These are phyloP conservation scores for Gibbula magus DNA, from an alignment of 2,888 invertebrate species.

Conservation along the genomic window DNA sequence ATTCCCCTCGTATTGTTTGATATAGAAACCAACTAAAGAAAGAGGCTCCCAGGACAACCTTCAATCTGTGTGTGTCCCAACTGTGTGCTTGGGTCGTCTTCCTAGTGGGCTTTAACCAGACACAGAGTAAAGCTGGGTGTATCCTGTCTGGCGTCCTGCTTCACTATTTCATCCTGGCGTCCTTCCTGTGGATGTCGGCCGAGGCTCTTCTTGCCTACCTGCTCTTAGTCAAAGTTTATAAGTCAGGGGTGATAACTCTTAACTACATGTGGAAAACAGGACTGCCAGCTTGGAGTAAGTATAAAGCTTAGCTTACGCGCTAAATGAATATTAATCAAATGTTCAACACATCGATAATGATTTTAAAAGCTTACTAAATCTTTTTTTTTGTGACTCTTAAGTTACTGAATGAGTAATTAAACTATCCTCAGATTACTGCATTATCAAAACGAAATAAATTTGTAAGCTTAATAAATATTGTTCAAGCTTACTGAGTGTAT, in stretches of 20 bases:
- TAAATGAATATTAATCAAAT: too few relatives aligned
- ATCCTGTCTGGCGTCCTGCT: constrained; percentile 80
- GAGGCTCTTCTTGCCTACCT: constrained; percentile 83
- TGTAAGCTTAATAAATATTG: too few relatives aligned
- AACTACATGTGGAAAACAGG: constrained; percentile 81
- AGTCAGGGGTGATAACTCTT: constrained; percentile 77
- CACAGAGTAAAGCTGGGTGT: constrained; percentile 76
- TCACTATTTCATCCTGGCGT: constrained; percentile 80
- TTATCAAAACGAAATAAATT: too few relatives aligned
- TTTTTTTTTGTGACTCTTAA: too few relatives aligned
- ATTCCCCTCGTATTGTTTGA: too few relatives aligned
- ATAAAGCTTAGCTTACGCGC: too few relatives aligned
- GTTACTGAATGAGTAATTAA: too few relatives aligned
- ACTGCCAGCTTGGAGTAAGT: constrained; percentile 80
- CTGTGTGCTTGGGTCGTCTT: constrained; percentile 79
- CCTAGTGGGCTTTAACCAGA: constrained; percentile 68
- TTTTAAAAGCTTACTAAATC: too few relatives aligned
- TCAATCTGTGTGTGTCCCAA: constrained; percentile 81
- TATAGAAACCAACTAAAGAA: constrained; percentile 79
- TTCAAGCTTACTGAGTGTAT: too few relatives aligned
- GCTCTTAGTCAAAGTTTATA: constrained; percentile 81
- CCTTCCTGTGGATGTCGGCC: constrained; percentile 82
- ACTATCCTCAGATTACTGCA: too few relatives aligned
- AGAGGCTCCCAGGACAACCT: constrained; percentile 81
- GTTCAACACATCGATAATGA: too few relatives aligned